Conservation (phyloP, 2,113 vertebrate species). For the Neoarius graeffei region DNA sequence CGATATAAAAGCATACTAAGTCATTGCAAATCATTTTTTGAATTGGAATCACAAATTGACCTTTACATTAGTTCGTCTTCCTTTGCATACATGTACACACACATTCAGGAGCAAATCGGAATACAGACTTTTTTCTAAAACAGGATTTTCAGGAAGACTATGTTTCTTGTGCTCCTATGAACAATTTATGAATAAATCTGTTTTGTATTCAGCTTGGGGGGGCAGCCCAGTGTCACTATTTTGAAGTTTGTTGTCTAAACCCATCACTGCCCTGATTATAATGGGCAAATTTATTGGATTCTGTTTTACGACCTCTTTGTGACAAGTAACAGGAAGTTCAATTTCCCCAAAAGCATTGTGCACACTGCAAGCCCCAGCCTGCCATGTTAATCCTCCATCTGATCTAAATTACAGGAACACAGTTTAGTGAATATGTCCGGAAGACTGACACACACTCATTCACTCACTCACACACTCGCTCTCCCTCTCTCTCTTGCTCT, state of each 20-base stretch:
- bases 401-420: constrained; percentile 68
- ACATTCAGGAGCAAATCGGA: not conserved
- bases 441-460: constrained; percentile 59
- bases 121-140: not conserved
- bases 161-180: not conserved
- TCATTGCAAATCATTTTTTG: not conserved
- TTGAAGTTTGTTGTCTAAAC: constrained; percentile 43
- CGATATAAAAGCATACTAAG: not conserved
- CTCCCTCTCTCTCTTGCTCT: constrained; percentile 38
- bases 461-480: constrained; percentile 46
- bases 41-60: not conserved
- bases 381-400: constrained; percentile 73
- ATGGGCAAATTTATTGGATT: constrained; percentile 68
- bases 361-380: constrained; percentile 59
- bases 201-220: not conserved
- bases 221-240: not conserved
- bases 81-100: not conserved
- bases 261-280: constrained; percentile 55
- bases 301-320: constrained; percentile 67
- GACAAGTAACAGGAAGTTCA: constrained; percentile 75
- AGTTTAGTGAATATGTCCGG: constrained; percentile 55
- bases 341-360: constrained; percentile 68
- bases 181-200: not conserved
- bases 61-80: not conserved
- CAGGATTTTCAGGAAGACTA: not conserved